A percentile compares a stretch with the other conserved stretches of the same genome.
phyloP scores from a whole-genome alignment of 1,140 invertebrate species.

The Lucilia cuprina region DNA sequence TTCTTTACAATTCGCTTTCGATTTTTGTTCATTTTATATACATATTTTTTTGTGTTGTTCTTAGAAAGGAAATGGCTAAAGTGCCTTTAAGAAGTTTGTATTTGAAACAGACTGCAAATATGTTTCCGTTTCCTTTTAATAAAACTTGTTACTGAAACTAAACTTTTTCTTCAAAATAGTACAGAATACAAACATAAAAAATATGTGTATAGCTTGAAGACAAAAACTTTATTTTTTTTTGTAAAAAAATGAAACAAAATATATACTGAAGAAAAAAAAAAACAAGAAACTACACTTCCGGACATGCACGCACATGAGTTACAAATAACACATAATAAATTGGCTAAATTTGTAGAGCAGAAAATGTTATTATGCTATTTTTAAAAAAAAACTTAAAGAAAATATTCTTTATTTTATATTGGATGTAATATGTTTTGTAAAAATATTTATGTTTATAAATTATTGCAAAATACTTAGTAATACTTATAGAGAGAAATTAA shows the following conservation, averaged over 20 bases:
- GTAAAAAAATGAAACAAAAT: neutral
- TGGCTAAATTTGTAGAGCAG: neutral
- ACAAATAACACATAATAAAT: conserved; percentile 7
- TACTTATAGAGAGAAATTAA: too few relatives aligned
- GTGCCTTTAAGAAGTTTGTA: conserved; percentile 13
- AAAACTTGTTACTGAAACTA: conserved; percentile 4
- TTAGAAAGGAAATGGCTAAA: conserved; percentile 6
- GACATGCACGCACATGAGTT: conserved; percentile 5
- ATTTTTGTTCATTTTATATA: neutral
- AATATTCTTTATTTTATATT: too few relatives aligned
- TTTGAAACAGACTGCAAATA: neutral
- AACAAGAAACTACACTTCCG: conserved; percentile 5
- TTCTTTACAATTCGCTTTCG: neutral
- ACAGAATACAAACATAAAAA: neutral
- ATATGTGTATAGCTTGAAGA: neutral
- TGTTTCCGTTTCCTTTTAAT: conserved; percentile 12
- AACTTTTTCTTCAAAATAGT: neutral
- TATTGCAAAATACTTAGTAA: too few relatives aligned
- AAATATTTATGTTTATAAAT: too few relatives aligned
- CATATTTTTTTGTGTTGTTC: neutral
- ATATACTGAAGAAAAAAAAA: neutral
- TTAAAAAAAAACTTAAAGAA: too few relatives aligned
- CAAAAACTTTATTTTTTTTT: neutral
- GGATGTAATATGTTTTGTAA: too few relatives aligned
- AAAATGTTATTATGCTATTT: neutral